A percentile compares a stretch with the other conserved stretches of the same genome.
These are phyloP conservation scores for Calephelis nemesis DNA, from an alignment of 1,140 invertebrate species.

Conservation along the genomic window DNA sequence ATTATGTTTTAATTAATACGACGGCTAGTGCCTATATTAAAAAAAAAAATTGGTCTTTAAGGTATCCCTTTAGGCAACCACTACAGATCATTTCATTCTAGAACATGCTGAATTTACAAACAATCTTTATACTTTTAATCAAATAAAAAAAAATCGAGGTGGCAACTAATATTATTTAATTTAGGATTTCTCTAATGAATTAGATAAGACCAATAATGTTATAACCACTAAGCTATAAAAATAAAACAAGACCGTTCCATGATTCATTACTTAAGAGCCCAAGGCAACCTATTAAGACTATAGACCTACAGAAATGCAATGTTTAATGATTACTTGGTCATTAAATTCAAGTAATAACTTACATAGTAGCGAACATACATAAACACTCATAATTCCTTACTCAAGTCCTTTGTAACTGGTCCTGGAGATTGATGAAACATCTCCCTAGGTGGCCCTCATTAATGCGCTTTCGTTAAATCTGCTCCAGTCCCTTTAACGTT, in stretches of 20 bases:
- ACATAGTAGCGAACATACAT: constrained; percentile 71
- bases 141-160: too few species aligned
- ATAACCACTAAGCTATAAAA: background rate
- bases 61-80: too few species aligned
- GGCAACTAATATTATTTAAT: too few species aligned
- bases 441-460: constrained; percentile 68
- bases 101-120: too few species aligned
- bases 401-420: constrained; percentile 60
- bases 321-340: constrained; percentile 67
- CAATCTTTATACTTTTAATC: too few species aligned
- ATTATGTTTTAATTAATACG: too few species aligned
- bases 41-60: too few species aligned
- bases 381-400: constrained; percentile 70
- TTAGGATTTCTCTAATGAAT: too few species aligned
- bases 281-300: constrained; percentile 42
- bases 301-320: constrained; percentile 53
- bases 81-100: too few species aligned
- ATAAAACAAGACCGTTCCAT: background rate
- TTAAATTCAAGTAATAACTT: constrained; percentile 72
- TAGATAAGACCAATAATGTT: too few species aligned
- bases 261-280: constrained; percentile 6
- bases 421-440: constrained; percentile 64
- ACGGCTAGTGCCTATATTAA: too few species aligned
- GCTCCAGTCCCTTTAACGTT: constrained; percentile 18
- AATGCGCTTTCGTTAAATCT: constrained; percentile 64